Evolutionary conservation across 2,888 invertebrate genomes (phyloP), one percentile per base, ranked within the genome.

Genomic region (Bembecia ichneumoniformis): DNA sequence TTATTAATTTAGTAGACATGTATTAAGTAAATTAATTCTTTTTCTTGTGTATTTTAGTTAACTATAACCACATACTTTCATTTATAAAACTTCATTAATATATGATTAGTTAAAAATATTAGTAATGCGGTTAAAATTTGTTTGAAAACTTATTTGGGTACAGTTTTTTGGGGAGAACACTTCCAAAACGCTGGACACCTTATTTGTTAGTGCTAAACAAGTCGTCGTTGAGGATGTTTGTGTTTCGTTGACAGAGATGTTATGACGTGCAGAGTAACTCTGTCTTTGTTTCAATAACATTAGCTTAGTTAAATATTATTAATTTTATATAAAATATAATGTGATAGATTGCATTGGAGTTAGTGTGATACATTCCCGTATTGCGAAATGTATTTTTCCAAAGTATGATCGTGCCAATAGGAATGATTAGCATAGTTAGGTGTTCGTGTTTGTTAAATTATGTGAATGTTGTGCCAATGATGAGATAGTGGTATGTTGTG

Each of bases 401-500:
- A 84, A 86, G 82, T 76, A 86, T 87, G 87, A 84, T 77, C 72
- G 84, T 84, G 84, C 81, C 82, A 84, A 80, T 74, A 82, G 75
- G 74, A 82, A 67, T 77, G 72, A 69, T 73, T 80, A 82, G 73
- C 77, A 77, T 86, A 87, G 82, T 83, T 86, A 86, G 80, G 77
- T 78, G 71, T 82, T 77, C 74, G 70, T 79, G 77, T 82, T 72
- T 70, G 77, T 81, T 86, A 82, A 77, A 83, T 83, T 82, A 74
- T 77, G 87, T 82, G 78, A 83, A 82, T 84, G 77, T 82, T 81
- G 84, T 87, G 84, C 82, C 82, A 84, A 87, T 82, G 76, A 87
- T 87, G 87, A 87, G 87, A 86, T 87, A 87, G 87, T 87, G 86
- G 68, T 76, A 83, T 86, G 84, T 72, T 82, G 87, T 87, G 87